Percentiles rank a stretch among this genome's conserved stretches.
phyloP scores from a whole-genome alignment of 2,113 vertebrate species.

The Oxygymnocypris stewartii region DNA sequence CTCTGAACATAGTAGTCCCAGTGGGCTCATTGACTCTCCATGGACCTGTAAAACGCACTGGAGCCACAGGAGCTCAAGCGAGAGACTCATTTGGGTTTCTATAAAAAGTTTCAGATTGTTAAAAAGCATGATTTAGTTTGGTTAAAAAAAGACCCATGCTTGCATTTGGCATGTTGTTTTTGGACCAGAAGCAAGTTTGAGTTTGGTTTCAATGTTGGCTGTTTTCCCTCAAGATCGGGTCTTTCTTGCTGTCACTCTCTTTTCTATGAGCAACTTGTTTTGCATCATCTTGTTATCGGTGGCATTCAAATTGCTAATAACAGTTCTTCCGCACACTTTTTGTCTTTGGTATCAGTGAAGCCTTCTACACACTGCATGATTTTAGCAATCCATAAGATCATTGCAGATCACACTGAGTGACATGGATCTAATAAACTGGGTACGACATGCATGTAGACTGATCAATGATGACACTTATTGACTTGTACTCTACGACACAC shows the following conservation, averaged over 20 bases:
- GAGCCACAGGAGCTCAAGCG: constrained; percentile 40
- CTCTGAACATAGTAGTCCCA: constrained; percentile 15
- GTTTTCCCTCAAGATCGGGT: constrained; percentile 59
- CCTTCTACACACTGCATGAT: too few relatives aligned
- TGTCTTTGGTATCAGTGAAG: neutral
- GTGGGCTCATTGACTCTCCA: constrained; percentile 22
- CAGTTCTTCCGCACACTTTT: neutral
- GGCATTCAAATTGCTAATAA: constrained; percentile 19
- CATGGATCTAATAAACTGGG: too few relatives aligned
- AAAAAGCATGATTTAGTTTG: constrained; percentile 59
- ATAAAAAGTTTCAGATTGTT: constrained; percentile 59
- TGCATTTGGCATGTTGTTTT: constrained; percentile 63
- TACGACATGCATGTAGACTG: too few relatives aligned
- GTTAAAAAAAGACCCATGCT: constrained; percentile 60
- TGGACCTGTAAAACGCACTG: constrained; percentile 43
- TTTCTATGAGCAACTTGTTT: constrained; percentile 72
- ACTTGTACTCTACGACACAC: too few relatives aligned
- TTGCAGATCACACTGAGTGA: too few relatives aligned
- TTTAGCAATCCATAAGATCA: too few relatives aligned
- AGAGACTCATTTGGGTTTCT: constrained; percentile 39
- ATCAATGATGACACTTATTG: too few relatives aligned
- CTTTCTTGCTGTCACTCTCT: constrained; percentile 52
- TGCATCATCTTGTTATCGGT: constrained; percentile 65
- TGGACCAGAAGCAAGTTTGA: constrained; percentile 59
- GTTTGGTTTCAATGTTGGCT: constrained; percentile 58